Evolutionary conservation across 2,888 invertebrate genomes (phyloP), one percentile per base, ranked within the genome.

Genomic region (Archaeoteleia sp.): DNA sequence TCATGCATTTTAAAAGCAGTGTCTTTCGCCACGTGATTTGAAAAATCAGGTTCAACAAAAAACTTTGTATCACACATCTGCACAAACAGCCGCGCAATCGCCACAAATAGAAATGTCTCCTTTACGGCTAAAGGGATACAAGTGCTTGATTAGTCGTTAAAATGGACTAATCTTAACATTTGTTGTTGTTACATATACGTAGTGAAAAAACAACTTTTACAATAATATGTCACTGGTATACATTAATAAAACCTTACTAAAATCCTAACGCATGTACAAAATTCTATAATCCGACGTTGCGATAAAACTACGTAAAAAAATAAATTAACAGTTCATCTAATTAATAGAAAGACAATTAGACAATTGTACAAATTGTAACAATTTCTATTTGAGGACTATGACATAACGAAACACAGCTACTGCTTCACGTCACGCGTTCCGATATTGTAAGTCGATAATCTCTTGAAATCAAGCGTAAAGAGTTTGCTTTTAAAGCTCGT

Each of bases 291-390:
- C 30, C 10, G 29, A 17, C 25, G 12, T 34, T 54, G 43, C 29
- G 3, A n/a, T n/a, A n/a, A n/a, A n/a, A n/a, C 9, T 37, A 43
- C 17, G 39, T 12, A n/a, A 35, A 49, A 45, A 23, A 20, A 13
- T 6, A 32, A 60, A 37, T 43, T 23, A 45, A 48, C 39, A 34
- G 32, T 53, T 61, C 8, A n/a, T 34, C 53, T 61, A 61, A 25
- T 48, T 62, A 55, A 48, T 35, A 29, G 12, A 29, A 54, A 62
- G 40, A 45, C 7, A 39, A 7, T 5, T 63, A 45, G 49, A 65
- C 49, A 57, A 65, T 45, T 51, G 32, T 49, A 65, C 39, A 57
- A 45, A 65, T 20, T 49, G 27, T 8, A 34, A 57, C 9, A 15
- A 12, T 43, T 20, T 29, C 37, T 51, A 43, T 37, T 51, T 23